Percentiles rank a stretch among this genome's conserved stretches.
These are phyloP conservation scores for Sphaerophoria rueppellii DNA, from an alignment of 2,888 invertebrate species.

Conservation along the genomic window DNA sequence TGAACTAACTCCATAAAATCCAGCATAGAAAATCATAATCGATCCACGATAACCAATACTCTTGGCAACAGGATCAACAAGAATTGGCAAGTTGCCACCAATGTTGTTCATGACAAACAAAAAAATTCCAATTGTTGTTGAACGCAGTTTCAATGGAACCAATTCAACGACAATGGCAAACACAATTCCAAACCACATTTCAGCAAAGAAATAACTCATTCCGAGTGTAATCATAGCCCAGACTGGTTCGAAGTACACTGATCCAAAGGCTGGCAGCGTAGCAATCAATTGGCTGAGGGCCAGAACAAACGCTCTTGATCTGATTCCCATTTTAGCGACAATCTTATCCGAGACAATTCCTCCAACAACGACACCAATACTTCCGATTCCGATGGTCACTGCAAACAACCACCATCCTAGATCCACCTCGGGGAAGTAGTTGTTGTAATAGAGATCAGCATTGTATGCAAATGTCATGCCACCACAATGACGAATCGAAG, in stretches of 20 bases:
- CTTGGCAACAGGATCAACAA: conserved; percentile 93
- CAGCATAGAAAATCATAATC: conserved; percentile 93
- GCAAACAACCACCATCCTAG: conserved; percentile 95
- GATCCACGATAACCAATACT: conserved; percentile 92
- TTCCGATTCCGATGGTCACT: conserved; percentile 91
- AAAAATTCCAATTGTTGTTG: conserved; percentile 93
- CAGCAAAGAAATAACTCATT: conserved; percentile 94
- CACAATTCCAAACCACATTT: conserved; percentile 97
- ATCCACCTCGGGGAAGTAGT: conserved; percentile 94
- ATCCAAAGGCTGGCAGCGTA: conserved; percentile 93
- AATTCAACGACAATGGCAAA: conserved; percentile 95
- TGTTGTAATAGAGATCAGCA: conserved; percentile 93
- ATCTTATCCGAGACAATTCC: conserved; percentile 92
- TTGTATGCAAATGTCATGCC: conserved; percentile 96
- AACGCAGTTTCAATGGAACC: conserved; percentile 90
- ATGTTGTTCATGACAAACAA: conserved; percentile 96
- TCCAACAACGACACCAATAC: conserved; percentile 87
- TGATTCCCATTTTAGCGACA: conserved; percentile 92
- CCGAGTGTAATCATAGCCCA: conserved; percentile 94
- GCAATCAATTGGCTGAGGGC: conserved; percentile 92
- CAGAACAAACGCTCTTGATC: conserved; percentile 90
- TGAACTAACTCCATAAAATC: conserved; percentile 92
- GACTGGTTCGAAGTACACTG: conserved; percentile 90
- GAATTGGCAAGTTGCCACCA: conserved; percentile 93
- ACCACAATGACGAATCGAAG: conserved; percentile 93